Evolutionary conservation across 2,113 vertebrate species (phyloP), one percentile per base, ranked within the genome.

Genomic region (Acanthochromis polyacanthus): DNA sequence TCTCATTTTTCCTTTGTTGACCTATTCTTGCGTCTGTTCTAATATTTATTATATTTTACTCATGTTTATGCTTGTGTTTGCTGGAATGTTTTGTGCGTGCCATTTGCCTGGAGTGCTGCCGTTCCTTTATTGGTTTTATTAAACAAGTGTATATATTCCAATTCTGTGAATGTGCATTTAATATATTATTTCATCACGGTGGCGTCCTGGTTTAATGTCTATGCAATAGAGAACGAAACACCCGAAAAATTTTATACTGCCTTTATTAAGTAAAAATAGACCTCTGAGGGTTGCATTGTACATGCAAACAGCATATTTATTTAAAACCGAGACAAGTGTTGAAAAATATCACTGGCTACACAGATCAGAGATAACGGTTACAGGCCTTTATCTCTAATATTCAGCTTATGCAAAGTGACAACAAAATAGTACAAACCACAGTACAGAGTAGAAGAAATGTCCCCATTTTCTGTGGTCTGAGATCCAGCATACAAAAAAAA

Each of bases 211-310:
- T 61, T 73, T 0, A 20, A 3, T 66, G 17, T 68, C 40, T 12
- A 4, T 46, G 40, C 40, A 43, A 43, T 7, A 36, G 10, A 32
- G 45, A 16, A 59, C 38, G 10, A 6, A 40, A 71, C 10, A 23
- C 10, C 10, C 52, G 11, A 4, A 3, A 58, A 3, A 56, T 83
- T 88, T 91, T 85, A 78, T 78, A 80, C 28, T 87, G 92, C 93
- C 89, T 94, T 93, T 93, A 93, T 89, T 93, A 92, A 80, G 87
- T 88, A 90, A 93, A 93, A 93, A 93, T 93, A 93, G 78, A 91
- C 78, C 66, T 93, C 81, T 92, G 78, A 87, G 80, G 74, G 81
- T 80, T 90, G 88, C 89, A 89, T 87, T 91, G 59, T 89, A 90
- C 80, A 92, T 81, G 85, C 82, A 91, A 88, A 91, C 72, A 78